These are phyloP conservation scores for Hirundo rustica DNA, from an alignment of 2,797 vertebrate genomes.

Conservation along the genomic window DNA sequence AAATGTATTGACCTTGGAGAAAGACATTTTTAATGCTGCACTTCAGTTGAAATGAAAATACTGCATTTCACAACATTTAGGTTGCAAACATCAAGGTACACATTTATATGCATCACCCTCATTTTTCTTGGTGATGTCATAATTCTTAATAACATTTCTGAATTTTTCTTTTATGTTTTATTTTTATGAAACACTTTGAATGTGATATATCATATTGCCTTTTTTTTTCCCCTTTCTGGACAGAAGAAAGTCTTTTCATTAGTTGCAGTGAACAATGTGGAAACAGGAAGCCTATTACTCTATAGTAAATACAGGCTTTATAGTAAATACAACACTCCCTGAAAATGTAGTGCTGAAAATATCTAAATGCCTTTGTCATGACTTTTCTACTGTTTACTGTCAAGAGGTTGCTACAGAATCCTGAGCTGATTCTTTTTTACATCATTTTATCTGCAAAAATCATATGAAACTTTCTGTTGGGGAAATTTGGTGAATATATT, in stretches of 20 bases:
- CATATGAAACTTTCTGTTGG: neutral
- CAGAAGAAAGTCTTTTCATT: neutral
- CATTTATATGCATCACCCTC: neutral
- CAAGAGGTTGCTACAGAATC: neutral
- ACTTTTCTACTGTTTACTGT: neutral
- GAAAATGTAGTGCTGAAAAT: neutral
- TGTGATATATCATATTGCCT: neutral
- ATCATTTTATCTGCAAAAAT: neutral
- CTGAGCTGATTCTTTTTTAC: neutral
- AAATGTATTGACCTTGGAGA: constrained; percentile 23
- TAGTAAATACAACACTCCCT: neutral
- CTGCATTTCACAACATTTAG: neutral
- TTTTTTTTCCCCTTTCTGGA: neutral
- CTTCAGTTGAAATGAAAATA: neutral
- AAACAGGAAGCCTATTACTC: neutral
- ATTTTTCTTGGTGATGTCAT: neutral
- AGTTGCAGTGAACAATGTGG: neutral
- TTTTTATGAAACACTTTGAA: neutral
- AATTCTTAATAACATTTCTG: neutral
- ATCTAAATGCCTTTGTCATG: neutral
- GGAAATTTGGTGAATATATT: neutral
- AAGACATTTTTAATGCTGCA: constrained; percentile 3
- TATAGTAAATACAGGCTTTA: neutral
- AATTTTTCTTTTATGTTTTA: neutral
- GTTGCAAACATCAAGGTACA: neutral